Evolutionary conservation across 2,113 vertebrate genomes (phyloP).

Genomic region (Elachura formosa): DNA sequence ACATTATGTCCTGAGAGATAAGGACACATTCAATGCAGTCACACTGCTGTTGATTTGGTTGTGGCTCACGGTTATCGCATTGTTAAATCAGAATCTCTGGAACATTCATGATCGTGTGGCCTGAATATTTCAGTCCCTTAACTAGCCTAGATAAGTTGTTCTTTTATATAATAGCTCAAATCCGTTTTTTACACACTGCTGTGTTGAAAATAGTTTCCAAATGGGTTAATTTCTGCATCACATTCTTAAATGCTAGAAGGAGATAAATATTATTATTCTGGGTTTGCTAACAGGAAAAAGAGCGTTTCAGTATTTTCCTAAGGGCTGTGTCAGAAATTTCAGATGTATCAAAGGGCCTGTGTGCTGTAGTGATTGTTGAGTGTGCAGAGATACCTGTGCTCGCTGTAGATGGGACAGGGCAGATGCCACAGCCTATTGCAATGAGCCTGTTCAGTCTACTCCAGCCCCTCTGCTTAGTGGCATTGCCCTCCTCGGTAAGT

Average conservation of each 20-base stretch:
- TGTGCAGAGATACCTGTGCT: not conserved
- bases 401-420: accelerated
- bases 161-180: not conserved
- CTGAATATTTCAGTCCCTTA: not conserved
- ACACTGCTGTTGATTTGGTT: not conserved
- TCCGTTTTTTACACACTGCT: not conserved
- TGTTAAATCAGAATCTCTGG: not conserved
- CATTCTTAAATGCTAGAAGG: not conserved
- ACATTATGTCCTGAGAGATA: not conserved
- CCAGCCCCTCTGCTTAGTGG: not conserved
- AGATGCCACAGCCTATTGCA: not conserved
- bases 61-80: not conserved
- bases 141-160: not conserved
- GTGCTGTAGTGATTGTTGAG: not conserved
- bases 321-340: not conserved
- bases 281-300: not conserved
- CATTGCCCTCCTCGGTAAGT: not conserved
- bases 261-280: not conserved
- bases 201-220: not conserved
- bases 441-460: not conserved
- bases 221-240: not conserved
- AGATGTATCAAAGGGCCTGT: not conserved
- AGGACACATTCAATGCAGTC: not conserved
- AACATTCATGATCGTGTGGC: not conserved
- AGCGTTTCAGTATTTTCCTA: not conserved